Percentiles rank a stretch among this genome's conserved stretches.
Conservation (phyloP, 2,888 invertebrate species). For the Eupelmus urozonus region DNA sequence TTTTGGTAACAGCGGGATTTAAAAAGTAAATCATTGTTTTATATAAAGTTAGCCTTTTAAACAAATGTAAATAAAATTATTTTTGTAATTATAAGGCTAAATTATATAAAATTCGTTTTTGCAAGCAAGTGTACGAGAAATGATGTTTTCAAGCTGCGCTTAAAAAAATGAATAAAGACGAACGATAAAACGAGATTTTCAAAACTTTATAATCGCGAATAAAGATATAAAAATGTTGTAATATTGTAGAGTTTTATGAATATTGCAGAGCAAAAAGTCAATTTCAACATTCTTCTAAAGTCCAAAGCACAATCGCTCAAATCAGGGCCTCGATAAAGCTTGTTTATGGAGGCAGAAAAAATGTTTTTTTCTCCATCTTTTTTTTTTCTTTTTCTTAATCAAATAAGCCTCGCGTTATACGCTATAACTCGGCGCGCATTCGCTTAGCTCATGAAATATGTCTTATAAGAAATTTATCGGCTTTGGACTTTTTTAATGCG, state of each 20-base stretch:
- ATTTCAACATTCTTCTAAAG: constrained; percentile 38
- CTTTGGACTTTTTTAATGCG: constrained; percentile 44
- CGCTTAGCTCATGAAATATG: constrained; percentile 38
- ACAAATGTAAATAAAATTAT: no score
- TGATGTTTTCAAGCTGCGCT: no score
- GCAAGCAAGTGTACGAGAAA: no score
- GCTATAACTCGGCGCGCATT: constrained; percentile 39
- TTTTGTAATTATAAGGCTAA: no score
- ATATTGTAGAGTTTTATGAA: constrained; percentile 28
- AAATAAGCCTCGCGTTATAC: constrained; percentile 45
- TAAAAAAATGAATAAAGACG: no score
- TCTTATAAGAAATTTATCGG: constrained; percentile 52
- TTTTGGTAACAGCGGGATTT: no score
- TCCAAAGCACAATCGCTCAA: constrained; percentile 25
- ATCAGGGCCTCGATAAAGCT: constrained; percentile 22
- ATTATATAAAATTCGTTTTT: no score
- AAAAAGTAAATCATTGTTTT: no score
- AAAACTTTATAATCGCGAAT: constrained; percentile 30
- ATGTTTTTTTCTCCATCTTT: neutral
- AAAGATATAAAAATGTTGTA: constrained; percentile 28
- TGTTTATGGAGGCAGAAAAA: constrained; percentile 45
- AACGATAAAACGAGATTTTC: constrained; percentile 4
- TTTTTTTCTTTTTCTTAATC: constrained; percentile 35
- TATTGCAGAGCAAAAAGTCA: constrained; percentile 11
- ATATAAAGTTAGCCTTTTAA: no score